These are phyloP conservation scores for Meteorus cinctellus DNA, from an alignment of 2,888 invertebrate species.

Conservation along the genomic window DNA sequence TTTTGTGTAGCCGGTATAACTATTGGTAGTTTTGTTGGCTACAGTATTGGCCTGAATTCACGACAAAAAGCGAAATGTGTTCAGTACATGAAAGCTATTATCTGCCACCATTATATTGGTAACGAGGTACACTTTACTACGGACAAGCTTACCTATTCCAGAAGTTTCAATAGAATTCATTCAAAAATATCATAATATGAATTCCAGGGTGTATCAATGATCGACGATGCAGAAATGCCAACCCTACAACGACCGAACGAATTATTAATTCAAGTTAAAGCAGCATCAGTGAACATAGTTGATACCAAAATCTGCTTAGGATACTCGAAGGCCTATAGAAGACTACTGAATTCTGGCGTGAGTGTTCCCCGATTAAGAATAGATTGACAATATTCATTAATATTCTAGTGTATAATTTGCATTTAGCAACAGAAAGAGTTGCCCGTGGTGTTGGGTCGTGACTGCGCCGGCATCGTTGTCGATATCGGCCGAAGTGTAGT, in stretches of 20 bases:
- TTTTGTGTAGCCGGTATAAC: slow-evolving; percentile 73
- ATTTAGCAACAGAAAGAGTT: slow-evolving; percentile 72
- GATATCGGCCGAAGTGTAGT: slow-evolving; percentile 78
- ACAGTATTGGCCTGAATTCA: slow-evolving; percentile 69
- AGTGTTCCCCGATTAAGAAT: slow-evolving; percentile 47
- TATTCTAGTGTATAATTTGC: slow-evolving; percentile 28
- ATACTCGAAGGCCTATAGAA: slow-evolving; percentile 75
- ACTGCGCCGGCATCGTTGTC: slow-evolving; percentile 78
- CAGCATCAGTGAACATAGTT: slow-evolving; percentile 77
- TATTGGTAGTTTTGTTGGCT: slow-evolving; percentile 72
- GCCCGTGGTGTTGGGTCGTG: slow-evolving; percentile 78
- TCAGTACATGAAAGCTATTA: slow-evolving; percentile 74
- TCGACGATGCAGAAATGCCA: slow-evolving; percentile 76
- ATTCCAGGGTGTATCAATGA: slow-evolving; percentile 74
- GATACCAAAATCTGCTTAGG: slow-evolving; percentile 78
- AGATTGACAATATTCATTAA: slow-evolving; percentile 20
- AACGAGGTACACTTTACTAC: slow-evolving; percentile 68
- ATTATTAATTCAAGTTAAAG: slow-evolving; percentile 78
- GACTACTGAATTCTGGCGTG: slow-evolving; percentile 70
- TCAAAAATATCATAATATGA: slow-evolving; percentile 20
- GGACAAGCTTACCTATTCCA: neutral
- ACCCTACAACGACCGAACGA: slow-evolving; percentile 75
- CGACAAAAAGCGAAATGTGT: slow-evolving; percentile 63
- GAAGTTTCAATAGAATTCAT: too few species aligned
- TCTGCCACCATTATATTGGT: slow-evolving; percentile 74